Evolutionary conservation across 1,140 invertebrate genomes (phyloP).

Genomic region (Aricia agestis): DNA sequence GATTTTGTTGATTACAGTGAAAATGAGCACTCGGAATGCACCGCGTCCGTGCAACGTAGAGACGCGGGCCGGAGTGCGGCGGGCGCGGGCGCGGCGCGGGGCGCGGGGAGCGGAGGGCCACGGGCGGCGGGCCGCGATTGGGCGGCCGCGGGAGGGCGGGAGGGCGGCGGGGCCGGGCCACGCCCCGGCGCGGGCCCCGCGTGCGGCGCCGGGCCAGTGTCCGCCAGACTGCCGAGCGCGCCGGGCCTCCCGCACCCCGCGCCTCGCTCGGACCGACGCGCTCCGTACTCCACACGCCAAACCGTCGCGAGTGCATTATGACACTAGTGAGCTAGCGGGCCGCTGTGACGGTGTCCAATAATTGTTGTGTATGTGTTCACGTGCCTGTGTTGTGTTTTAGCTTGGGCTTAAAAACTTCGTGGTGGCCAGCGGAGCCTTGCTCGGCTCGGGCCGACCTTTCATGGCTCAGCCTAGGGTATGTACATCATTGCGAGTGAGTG

Average conservation of each 20-base stretch:
- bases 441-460: conserved; percentile 74
- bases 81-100: conserved; percentile 28
- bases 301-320: conserved; percentile 73
- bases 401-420: conserved; percentile 68
- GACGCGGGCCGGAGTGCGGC: conserved; percentile 34
- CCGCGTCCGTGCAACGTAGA: conserved; percentile 26
- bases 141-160: conserved; percentile 25
- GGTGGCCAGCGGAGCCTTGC: conserved; percentile 74
- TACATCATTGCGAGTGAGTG: conserved; percentile 42
- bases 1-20: neutral
- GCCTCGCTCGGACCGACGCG: conserved; percentile 67
- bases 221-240: conserved; percentile 74
- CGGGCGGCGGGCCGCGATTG: conserved; percentile 38
- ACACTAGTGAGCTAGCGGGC: conserved; percentile 74
- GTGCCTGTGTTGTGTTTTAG: conserved; percentile 69
- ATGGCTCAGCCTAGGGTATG: conserved; percentile 78
- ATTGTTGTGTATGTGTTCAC: conserved; percentile 69
- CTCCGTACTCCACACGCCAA: conserved; percentile 43
- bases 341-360: conserved; percentile 66
- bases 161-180: conserved; percentile 38
- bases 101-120: conserved; percentile 30
- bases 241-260: conserved; percentile 69
- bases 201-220: conserved; percentile 63
- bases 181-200: conserved; percentile 51
- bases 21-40: conserved; percentile 17